Base-by-base conservation (phyloP, 53 echinoderm and acorn worm species). In the Astropecten irregularis region DNA sequence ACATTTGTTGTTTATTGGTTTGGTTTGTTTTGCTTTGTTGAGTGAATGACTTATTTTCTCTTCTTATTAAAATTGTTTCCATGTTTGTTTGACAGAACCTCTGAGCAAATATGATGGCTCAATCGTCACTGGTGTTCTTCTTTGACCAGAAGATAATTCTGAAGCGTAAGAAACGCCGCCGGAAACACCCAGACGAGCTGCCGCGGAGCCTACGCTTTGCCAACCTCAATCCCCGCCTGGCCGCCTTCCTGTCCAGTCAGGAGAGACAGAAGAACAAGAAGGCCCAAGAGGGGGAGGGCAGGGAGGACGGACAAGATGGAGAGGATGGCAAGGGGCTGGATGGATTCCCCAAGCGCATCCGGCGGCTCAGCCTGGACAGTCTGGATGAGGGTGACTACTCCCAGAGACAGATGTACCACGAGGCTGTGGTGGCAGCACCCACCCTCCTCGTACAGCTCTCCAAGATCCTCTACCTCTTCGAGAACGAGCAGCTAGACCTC, bases 151-250 rank as follows among this genome's bases (percentile, higher is more conserved):
- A 71, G 40, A 28, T 87, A 28, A 72, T 92, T 20, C 84, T 89
- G 27, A 90, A 93, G 55, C 73, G 89, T 18, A 89, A 89, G 56
- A 91, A 92, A 42, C 83, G 97, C 44, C 83, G 77, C 30, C 86
- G 93, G 42, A 96, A 92, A 33, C 83, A 87, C 61, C 97, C 97
- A 38, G 92, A 94, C 44, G 93, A 94, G 72, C 76, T 96, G 10
- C 97, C 97, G 9, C 83, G 91, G 21, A 96, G 90, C 44, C 77
- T 96, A 3, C 91, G 97, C 14, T 96, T 96, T 88, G 97, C 97
- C 76, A 93, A 93, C 69, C 86, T 96, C 49, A 93, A 93, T 39
- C 93, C 97, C 15, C 89, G 90, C 4, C 82, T 96, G 16, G 97
- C 97, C 25, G 97, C 97, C 10, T 96, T 93, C 69, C 90, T 96